Conservation (phyloP, 1,140 invertebrate species). For the Caenorhabditis remanei region DNA sequence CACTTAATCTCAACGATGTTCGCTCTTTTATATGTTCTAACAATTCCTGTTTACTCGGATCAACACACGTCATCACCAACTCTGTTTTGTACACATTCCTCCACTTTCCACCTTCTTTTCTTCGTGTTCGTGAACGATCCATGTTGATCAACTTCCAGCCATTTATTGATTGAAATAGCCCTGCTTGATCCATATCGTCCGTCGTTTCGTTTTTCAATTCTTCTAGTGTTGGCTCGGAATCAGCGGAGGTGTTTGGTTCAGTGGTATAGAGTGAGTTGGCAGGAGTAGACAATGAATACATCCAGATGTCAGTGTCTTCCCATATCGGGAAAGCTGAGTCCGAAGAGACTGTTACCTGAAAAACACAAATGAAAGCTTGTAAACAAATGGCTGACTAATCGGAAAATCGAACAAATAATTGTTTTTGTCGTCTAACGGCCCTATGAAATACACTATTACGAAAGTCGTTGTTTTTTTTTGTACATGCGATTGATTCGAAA, state of each 20-base stretch:
- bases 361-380: no score
- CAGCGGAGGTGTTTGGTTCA: neutral
- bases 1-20: neutral
- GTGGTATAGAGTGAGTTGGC: neutral
- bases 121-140: neutral
- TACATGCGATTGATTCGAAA: no score
- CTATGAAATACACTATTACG: no score
- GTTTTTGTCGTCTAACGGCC: no score
- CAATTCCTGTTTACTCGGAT: neutral
- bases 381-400: no score
- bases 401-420: no score
- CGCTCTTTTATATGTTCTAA: neutral
- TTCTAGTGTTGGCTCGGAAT: neutral
- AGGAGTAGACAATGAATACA: neutral
- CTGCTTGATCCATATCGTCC: neutral
- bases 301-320: constrained; percentile 36
- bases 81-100: constrained; percentile 31
- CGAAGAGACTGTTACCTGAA: constrained; percentile 9
- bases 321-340: neutral
- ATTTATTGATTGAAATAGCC: constrained; percentile 12
- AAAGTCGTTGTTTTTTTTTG: no score
- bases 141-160: neutral
- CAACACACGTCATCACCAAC: neutral
- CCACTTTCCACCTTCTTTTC: neutral
- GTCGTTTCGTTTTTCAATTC: no score